Base-by-base conservation (phyloP, 2,113 vertebrate genomes). In the Gulo gulo region DNA sequence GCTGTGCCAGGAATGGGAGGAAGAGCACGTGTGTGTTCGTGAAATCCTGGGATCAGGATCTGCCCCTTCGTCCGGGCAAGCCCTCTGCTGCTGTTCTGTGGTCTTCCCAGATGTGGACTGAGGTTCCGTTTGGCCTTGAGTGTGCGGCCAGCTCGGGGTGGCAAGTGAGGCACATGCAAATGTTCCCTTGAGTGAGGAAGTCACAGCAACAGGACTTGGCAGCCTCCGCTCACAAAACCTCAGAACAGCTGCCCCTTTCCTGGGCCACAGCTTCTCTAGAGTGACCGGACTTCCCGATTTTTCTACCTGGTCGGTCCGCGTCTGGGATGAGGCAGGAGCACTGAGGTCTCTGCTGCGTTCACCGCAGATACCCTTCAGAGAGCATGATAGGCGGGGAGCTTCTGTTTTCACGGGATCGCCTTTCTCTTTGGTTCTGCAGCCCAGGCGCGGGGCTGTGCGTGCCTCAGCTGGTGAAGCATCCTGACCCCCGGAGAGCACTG, bases 341-440 rank as follows among this genome's bases (percentile, higher is more conserved):
- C 63, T 10, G 6, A 14, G 88, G 6, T 6, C 6, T 23, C 31
- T 24, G 57, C 39, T 90, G 13, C 23, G 14, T 83, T 45, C 36
- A 14, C 78, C 42, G 82, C 90, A 85, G 71, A 93, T 3, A 50
- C 24, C 97, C 96, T 93, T 92, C 55, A 18, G 57, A 8, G 20
- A 57, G 57, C 57, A 14, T 52, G 80, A 45, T 65, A 20, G 97
- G 92, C 15, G 50, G 81, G 55, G 34, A 26, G 74, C 69, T 92
- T 6, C 59, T 97, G 84, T 81, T 91, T 4, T 42, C 65, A 47
- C 26, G 69, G 3, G 15, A 20, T 47, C 29, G 74, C 63, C 82
- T 82, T 79, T 4, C 85, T 93, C 96, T 50, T 13, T 18, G 10
- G 0, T 13, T 1, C 0, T 4, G 1, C 1, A 15, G 1, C 0